Evolutionary conservation across 2,113 vertebrate genomes (phyloP).

Genomic region (Cyanistes caeruleus): DNA sequence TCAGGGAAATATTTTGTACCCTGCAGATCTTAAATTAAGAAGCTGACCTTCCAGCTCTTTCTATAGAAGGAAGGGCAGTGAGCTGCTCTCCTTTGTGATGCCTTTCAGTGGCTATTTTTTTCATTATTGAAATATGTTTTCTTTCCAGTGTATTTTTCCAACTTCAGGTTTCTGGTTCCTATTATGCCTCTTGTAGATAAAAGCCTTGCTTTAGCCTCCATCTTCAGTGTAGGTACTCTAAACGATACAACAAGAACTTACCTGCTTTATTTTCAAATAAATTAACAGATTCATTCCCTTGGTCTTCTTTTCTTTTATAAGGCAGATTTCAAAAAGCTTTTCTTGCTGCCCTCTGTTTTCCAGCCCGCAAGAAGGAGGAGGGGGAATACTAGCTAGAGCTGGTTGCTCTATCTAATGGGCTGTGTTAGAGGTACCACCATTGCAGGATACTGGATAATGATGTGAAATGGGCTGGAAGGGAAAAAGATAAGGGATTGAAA

Average conservation of each 20-base stretch:
- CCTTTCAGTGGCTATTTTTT: not conserved
- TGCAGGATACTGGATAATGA: not conserved
- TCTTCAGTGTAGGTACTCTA: not conserved
- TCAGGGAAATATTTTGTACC: not conserved
- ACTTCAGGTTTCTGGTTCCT: not conserved
- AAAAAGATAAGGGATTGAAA: not conserved
- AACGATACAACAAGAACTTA: not conserved
- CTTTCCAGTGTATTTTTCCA: slow-evolving; percentile 12
- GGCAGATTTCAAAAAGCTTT: not conserved
- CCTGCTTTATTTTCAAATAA: not conserved
- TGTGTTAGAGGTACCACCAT: not conserved
- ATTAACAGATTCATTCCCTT: not conserved
- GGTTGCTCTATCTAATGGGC: accelerated
- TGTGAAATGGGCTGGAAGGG: not conserved
- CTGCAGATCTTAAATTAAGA: not conserved
- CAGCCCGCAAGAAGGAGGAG: not conserved
- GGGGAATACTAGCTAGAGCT: not conserved
- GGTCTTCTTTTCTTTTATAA: not conserved
- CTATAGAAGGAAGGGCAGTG: slow-evolving; percentile 10
- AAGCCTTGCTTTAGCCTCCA: not conserved
- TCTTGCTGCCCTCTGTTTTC: not conserved
- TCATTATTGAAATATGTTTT: not conserved
- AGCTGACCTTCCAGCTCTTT: slow-evolving; percentile 15
- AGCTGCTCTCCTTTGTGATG: not conserved
- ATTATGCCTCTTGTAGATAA: not conserved